Conservation (phyloP, 92 coral and sea anemone genomes). For the Desmophyllum pertusum region DNA sequence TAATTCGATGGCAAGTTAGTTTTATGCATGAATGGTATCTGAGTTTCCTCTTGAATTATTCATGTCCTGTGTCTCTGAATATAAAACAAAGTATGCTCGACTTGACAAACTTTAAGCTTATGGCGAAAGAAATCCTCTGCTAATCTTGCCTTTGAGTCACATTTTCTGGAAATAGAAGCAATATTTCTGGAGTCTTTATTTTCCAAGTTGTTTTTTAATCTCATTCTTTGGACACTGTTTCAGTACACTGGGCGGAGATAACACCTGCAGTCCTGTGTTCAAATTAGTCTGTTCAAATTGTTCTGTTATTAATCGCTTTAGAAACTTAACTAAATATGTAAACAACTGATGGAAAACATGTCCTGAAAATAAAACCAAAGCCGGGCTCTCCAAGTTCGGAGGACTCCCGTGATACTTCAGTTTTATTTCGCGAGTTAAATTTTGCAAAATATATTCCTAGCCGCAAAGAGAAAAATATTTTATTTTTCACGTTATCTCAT, state of each 20-base stretch:
- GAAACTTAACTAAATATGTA: too few species aligned
- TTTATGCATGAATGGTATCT: constrained; percentile 9
- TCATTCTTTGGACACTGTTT: neutral
- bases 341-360: too few species aligned
- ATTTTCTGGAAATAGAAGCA: neutral
- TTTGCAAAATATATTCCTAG: neutral
- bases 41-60: neutral
- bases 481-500: constrained; percentile 14
- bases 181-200: neutral
- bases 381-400: neutral
- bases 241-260: neutral
- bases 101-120: neutral
- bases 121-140: neutral
- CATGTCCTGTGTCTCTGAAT: neutral
- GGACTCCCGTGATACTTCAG: neutral
- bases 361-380: neutral
- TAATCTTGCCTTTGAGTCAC: neutral
- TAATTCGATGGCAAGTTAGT: neutral
- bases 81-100: neutral
- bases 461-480: neutral
- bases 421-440: too few species aligned
- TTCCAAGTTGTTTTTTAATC: neutral
- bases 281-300: too few species aligned
- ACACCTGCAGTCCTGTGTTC: too few species aligned
- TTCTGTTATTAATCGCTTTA: too few species aligned